Conservation (phyloP, 2,888 invertebrate species). For the Apomyelois bistriatella region DNA sequence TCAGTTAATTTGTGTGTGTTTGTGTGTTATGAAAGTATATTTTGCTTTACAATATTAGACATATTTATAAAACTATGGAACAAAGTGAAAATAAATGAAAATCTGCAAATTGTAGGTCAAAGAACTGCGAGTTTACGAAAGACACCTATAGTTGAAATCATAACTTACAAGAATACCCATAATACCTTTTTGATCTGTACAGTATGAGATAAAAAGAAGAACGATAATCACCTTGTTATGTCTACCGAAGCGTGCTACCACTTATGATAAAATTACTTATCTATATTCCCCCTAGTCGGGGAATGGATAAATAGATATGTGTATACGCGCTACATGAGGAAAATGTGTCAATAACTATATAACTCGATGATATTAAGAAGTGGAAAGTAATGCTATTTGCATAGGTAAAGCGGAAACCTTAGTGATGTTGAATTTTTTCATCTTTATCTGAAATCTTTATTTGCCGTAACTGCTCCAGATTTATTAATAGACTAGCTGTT, state of each 20-base stretch:
- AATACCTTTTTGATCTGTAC: neutral
- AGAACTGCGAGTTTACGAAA: too few relatives aligned
- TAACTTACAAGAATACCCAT: neutral
- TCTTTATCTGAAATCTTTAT: neutral
- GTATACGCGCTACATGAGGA: conserved; percentile 13
- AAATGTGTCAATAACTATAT: conserved; percentile 13
- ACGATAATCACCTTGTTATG: conserved; percentile 40
- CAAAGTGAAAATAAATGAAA: too few relatives aligned
- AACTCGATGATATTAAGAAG: conserved; percentile 8
- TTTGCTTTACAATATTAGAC: too few relatives aligned
- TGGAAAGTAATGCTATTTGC: neutral
- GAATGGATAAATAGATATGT: conserved; percentile 19
- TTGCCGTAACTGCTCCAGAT: too few relatives aligned
- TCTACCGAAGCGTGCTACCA: conserved; percentile 31
- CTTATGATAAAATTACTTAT: conserved; percentile 33
- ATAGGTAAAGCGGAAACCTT: neutral
- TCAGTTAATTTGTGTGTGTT: too few relatives aligned
- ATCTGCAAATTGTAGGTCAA: too few relatives aligned
- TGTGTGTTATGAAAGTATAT: too few relatives aligned
- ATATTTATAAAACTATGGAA: too few relatives aligned
- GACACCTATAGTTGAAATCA: too few relatives aligned
- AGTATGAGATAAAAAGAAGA: conserved; percentile 23
- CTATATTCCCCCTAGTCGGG: conserved; percentile 21
- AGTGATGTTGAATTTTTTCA: neutral
- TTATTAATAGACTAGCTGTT: neutral